Evolutionary conservation across 1,140 invertebrate genomes (phyloP).

Genomic region (Nephotettix cincticeps): DNA sequence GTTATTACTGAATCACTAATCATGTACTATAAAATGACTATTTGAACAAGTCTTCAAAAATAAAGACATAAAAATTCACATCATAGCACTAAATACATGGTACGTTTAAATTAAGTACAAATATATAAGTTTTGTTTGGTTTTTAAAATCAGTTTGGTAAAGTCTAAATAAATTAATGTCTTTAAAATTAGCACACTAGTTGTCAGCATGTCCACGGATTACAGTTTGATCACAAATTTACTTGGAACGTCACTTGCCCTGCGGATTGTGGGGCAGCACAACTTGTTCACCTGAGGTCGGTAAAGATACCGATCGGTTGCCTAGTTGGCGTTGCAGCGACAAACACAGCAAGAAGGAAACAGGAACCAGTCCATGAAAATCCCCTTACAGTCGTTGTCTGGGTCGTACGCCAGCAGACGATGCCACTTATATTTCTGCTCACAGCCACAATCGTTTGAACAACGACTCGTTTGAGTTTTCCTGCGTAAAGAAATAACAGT

Average conservation of each 20-base stretch:
- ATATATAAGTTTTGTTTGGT: too few species aligned
- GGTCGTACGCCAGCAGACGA: slow-evolving; percentile 85
- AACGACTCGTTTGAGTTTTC: slow-evolving; percentile 75
- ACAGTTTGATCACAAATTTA: neutral
- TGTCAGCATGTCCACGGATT: too few species aligned
- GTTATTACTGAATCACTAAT: neutral
- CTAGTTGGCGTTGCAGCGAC: slow-evolving; percentile 67
- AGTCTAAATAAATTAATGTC: neutral
- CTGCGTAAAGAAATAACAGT: slow-evolving; percentile 60
- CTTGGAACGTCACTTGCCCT: neutral
- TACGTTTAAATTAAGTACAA: slow-evolving; percentile 14
- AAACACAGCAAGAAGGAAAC: slow-evolving; percentile 91
- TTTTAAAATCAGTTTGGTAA: too few species aligned
- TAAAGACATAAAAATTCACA: neutral
- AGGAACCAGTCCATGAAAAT: slow-evolving; percentile 97
- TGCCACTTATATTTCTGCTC: slow-evolving; percentile 90
- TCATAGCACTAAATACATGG: slow-evolving; percentile 6
- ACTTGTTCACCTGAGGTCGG: neutral
- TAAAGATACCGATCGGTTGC: neutral
- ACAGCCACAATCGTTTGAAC: slow-evolving; percentile 80
- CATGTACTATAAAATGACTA: slow-evolving; percentile 15
- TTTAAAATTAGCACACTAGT: neutral
- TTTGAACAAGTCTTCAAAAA: neutral
- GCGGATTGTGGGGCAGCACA: neutral
- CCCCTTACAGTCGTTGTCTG: slow-evolving; percentile 89